Conservation (phyloP, 1,140 invertebrate species). For the Harlomillsia oculata region DNA sequence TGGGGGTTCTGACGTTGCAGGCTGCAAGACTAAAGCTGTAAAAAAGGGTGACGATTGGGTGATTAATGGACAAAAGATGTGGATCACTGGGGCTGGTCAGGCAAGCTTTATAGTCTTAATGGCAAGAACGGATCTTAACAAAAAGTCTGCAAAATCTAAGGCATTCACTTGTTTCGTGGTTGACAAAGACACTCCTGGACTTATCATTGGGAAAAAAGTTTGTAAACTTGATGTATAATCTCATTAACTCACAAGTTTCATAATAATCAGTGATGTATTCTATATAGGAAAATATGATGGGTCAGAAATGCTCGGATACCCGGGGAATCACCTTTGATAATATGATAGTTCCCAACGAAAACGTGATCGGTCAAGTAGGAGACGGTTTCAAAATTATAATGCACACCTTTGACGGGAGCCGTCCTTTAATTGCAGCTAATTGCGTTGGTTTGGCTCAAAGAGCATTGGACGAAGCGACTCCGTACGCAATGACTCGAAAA, state of each 20-base stretch:
- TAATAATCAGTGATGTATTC: background rate
- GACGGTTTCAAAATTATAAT: constrained; percentile 91
- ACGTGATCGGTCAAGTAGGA: constrained; percentile 77
- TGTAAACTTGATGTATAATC: constrained; percentile 54
- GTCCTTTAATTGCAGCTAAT: constrained; percentile 61
- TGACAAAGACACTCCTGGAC: constrained; percentile 73
- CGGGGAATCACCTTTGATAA: constrained; percentile 95
- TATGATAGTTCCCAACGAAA: constrained; percentile 88
- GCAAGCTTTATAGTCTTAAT: constrained; percentile 69
- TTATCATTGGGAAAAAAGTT: constrained; percentile 81
- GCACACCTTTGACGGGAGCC: constrained; percentile 88
- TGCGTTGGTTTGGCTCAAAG: constrained; percentile 64
- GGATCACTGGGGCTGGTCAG: constrained; percentile 67
- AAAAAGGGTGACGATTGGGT: constrained; percentile 93
- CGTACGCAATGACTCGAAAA: constrained; percentile 87
- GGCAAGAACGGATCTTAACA: constrained; percentile 83
- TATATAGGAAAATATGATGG: constrained; percentile 80
- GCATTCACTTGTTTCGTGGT: constrained; percentile 96
- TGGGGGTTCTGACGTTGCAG: constrained; percentile 84
- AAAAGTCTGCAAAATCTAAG: constrained; percentile 76
- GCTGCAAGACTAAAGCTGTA: constrained; percentile 77
- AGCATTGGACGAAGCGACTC: constrained; percentile 83
- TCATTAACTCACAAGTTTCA: constrained; percentile 73
- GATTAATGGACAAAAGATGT: constrained; percentile 97
- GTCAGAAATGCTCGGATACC: constrained; percentile 91